These are phyloP conservation scores for Mesembrinibis cayennensis DNA, from an alignment of 2,113 vertebrate genomes.

Conservation along the genomic window DNA sequence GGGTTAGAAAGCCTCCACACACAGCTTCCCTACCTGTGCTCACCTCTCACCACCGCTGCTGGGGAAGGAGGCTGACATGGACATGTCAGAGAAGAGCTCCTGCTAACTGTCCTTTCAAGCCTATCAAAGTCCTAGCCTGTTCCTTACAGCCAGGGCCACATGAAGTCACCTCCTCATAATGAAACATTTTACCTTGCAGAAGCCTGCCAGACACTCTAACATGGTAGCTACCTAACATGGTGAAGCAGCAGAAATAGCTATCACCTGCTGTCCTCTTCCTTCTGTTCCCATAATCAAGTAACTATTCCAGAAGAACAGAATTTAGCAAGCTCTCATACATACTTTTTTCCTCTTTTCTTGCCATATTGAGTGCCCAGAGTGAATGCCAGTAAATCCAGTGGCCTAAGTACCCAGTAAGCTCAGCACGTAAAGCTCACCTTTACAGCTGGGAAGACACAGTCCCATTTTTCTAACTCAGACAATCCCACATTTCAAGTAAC, in stretches of 20 bases:
- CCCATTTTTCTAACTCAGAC: conserved; percentile 35
- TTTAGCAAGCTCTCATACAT: neutral
- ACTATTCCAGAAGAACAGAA: neutral
- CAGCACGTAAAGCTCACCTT: neutral
- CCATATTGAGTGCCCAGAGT: neutral
- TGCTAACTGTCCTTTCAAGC: neutral
- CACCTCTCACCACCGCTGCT: neutral
- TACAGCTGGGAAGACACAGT: neutral
- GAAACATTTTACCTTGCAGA: neutral
- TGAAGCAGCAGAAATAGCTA: neutral
- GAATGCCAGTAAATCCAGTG: neutral
- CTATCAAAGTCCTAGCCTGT: neutral
- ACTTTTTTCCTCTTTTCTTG: neutral
- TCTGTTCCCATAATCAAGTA: neutral
- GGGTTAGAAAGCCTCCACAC: neutral
- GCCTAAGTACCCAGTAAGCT: neutral
- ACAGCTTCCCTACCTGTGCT: neutral
- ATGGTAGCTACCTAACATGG: neutral
- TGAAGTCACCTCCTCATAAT: neutral
- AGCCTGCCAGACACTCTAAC: neutral
- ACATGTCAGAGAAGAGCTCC: neutral
- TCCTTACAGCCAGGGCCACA: neutral
- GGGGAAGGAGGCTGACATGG: neutral
- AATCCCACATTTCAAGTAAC: conserved; percentile 54
- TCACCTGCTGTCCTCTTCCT: neutral